Percentiles rank a stretch among this genome's conserved stretches.
These are phyloP conservation scores for Hermodice carunculata DNA, from an alignment of 2,888 invertebrate species.

Conservation along the genomic window DNA sequence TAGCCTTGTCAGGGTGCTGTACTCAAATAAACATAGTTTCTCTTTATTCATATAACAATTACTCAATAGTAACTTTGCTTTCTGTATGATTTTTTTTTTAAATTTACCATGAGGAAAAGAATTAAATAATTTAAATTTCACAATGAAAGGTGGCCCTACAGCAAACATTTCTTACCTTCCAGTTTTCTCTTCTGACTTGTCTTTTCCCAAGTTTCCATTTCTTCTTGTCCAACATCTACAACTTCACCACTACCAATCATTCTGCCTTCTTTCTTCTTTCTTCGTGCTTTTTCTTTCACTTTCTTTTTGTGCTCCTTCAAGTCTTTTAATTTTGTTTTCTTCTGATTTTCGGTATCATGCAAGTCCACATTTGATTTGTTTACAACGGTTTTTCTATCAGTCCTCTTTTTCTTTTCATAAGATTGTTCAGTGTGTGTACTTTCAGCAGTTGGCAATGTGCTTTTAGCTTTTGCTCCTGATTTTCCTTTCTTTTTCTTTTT, in stretches of 20 bases:
- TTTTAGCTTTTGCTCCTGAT: not conserved
- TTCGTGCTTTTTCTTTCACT: not conserved
- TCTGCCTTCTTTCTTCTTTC: not conserved
- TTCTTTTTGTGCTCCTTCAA: not conserved
- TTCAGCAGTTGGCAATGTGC: not conserved
- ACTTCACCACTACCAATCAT: slow-evolving; percentile 1
- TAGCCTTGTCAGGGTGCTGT: no score
- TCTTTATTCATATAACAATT: no score
- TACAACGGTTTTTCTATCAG: not conserved
- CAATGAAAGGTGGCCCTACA: not conserved
- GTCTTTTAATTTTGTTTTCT: not conserved
- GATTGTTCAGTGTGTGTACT: not conserved
- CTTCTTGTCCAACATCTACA: not conserved
- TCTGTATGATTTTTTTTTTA: no score
- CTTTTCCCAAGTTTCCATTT: not conserved
- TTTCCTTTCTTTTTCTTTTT: no score
- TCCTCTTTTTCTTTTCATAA: not conserved
- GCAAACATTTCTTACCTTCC: not conserved
- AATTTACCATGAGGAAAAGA: no score
- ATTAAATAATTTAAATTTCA: not conserved
- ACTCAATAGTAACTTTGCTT: no score
- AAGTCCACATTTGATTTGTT: not conserved
- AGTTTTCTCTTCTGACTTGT: not conserved
- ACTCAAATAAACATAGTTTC: no score
- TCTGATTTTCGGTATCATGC: not conserved